These are phyloP conservation scores for Microchirus variegatus DNA, from an alignment of 2,797 vertebrate genomes.

Conservation along the genomic window DNA sequence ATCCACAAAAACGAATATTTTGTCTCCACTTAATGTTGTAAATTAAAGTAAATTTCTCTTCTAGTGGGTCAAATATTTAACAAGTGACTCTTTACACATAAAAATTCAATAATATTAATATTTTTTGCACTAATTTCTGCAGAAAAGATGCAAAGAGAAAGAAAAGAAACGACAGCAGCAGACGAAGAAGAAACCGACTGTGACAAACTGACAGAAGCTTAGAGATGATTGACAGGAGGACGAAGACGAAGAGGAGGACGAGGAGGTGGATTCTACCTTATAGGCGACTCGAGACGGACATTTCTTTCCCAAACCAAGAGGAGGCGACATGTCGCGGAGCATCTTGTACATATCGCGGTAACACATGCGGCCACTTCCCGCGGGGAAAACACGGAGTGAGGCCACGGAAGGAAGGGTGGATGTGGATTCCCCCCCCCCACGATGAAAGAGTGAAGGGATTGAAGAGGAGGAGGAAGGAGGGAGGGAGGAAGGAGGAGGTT, in stretches of 20 bases:
- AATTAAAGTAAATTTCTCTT: no score
- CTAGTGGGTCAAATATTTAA: no score
- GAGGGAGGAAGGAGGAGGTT: slow-evolving; percentile 14
- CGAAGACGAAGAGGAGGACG: slow-evolving; percentile 15
- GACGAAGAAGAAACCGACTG: slow-evolving; percentile 33
- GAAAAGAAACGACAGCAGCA: slow-evolving; percentile 41
- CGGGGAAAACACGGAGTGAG: slow-evolving; percentile 42
- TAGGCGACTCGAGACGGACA: slow-evolving; percentile 97
- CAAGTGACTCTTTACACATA: no score
- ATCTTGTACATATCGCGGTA: slow-evolving; percentile 99
- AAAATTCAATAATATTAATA: no score
- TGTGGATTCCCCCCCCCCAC: slow-evolving; percentile 42
- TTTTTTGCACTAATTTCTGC: no score
- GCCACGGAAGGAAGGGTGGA: slow-evolving; percentile 46
- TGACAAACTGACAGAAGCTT: slow-evolving; percentile 59
- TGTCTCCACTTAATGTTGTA: no score
- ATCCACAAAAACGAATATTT: no score
- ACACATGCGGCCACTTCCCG: slow-evolving; percentile 92
- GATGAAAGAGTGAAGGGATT: slow-evolving; percentile 26
- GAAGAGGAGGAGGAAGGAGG: slow-evolving; percentile 25
- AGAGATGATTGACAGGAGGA: slow-evolving; percentile 45
- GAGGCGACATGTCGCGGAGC: slow-evolving; percentile 99
- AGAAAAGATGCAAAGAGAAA: background rate
- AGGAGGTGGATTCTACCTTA: slow-evolving; percentile 90
- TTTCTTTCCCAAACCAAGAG: slow-evolving; percentile 99